Percentiles rank a stretch among this genome's conserved stretches.
These are phyloP conservation scores for Sphenopsis melanotis DNA, from an alignment of 2,797 vertebrate genomes.

Conservation along the genomic window DNA sequence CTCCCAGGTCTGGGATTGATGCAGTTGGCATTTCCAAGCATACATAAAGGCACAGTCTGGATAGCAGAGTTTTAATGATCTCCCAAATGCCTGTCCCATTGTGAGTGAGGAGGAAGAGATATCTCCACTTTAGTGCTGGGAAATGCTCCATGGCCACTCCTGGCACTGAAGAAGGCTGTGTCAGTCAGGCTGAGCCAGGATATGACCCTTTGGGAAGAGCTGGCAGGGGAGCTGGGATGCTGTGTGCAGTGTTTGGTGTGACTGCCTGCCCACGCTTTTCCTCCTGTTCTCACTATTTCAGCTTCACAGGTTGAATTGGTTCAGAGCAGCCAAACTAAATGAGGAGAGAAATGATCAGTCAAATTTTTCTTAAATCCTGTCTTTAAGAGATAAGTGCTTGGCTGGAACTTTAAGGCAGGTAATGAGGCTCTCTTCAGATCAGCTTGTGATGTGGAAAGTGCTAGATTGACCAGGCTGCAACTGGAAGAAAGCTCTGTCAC, in stretches of 20 bases:
- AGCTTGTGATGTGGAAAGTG: slow-evolving; percentile 65
- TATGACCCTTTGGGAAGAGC: not conserved
- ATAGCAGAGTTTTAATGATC: not conserved
- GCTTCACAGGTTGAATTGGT: slow-evolving; percentile 67
- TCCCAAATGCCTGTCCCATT: not conserved
- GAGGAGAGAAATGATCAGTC: slow-evolving; percentile 72
- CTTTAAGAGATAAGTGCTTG: slow-evolving; percentile 68
- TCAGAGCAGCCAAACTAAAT: slow-evolving; percentile 72
- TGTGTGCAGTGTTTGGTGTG: not conserved
- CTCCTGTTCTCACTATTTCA: slow-evolving; percentile 42
- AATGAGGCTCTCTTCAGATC: slow-evolving; percentile 62
- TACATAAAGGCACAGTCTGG: not conserved
- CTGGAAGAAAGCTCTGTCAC: slow-evolving; percentile 43
- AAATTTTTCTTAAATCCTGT: slow-evolving; percentile 69
- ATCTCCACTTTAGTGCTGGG: not conserved
- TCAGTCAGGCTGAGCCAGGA: not conserved
- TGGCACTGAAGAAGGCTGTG: not conserved
- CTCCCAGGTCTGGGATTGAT: not conserved
- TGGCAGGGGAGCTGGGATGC: not conserved
- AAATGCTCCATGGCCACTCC: not conserved
- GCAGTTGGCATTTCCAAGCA: not conserved
- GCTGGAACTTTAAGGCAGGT: slow-evolving; percentile 61
- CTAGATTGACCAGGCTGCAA: slow-evolving; percentile 61
- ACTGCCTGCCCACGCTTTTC: slow-evolving; percentile 12
- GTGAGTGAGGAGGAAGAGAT: not conserved